Conservation (phyloP, 1,140 invertebrate genomes). For the Dendrolimus kikuchii region DNA sequence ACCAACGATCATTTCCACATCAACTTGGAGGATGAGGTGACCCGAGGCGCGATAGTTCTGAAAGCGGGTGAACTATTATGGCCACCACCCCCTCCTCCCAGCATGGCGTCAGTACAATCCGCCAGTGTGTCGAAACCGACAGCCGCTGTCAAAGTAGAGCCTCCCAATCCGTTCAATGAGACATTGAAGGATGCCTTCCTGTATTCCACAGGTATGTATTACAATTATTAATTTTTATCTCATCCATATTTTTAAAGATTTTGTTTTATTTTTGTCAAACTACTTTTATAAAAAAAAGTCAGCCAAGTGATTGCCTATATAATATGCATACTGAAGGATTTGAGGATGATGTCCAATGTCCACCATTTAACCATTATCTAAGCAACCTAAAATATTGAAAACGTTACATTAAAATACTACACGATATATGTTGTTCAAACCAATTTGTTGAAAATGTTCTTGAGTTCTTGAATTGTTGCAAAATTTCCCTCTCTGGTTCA, state of each 20-base stretch:
- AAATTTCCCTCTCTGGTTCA: too few species aligned
- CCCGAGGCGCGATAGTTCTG: slow-evolving; percentile 86
- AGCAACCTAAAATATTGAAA: too few species aligned
- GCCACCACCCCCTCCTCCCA: slow-evolving; percentile 81
- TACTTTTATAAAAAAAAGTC: too few species aligned
- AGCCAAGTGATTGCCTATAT: too few species aligned
- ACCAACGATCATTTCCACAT: slow-evolving; percentile 85
- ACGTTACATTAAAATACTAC: too few species aligned
- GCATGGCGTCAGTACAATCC: slow-evolving; percentile 60
- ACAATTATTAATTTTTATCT: background rate
- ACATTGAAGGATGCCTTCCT: slow-evolving; percentile 78
- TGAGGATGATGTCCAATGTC: too few species aligned
- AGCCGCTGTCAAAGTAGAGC: slow-evolving; percentile 38
- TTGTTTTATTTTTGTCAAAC: slow-evolving; percentile 1
- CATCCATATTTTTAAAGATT: background rate
- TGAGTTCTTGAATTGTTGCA: too few species aligned
- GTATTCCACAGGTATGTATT: slow-evolving; percentile 80
- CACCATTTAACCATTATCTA: too few species aligned
- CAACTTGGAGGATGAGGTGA: slow-evolving; percentile 89
- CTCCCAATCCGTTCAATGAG: slow-evolving; percentile 70
- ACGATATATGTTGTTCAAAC: too few species aligned
- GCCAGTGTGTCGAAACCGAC: slow-evolving; percentile 46
- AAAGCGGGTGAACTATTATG: slow-evolving; percentile 84
- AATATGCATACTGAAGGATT: too few species aligned
- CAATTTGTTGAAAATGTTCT: too few species aligned